Evolutionary conservation across 2,888 invertebrate genomes (phyloP), one percentile per base, ranked within the genome.

Genomic region (Seira musarum): DNA sequence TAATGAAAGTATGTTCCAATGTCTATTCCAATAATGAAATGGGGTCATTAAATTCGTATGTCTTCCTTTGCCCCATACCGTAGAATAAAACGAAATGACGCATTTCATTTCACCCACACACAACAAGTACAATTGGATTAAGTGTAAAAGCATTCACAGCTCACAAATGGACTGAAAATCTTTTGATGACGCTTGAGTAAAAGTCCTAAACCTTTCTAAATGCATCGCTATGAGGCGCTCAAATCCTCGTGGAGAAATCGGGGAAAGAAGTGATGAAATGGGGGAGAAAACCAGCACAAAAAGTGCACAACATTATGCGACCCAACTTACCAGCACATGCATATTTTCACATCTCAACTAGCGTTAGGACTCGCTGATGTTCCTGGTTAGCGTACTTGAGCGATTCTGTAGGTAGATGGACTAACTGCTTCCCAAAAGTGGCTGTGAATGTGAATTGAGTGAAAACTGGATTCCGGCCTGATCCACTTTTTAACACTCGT

Each of bases 141-240:
- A 40, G 40, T 8, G 13, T 40, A 40, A 5, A 49, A 49, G 49
- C 15, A 13, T 49, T 49, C 17, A 8, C 15, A 49, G 13, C 49
- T 49, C 49, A n/a, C 13, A 49, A 49, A 49, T 49, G 15, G 17
- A 49, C 6, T 49, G 49, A 49, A 49, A 49, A 30, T 30, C 3
- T 2, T 30, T 30, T 30, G 17, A 53, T 13, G 53, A 53, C 53
- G 60, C 60, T 60, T 60, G 19, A 21, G 10, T 19, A 21, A 60
- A 49, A 49, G 49, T 13, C 15, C 6, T 49, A 49, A 49, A 21
- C 21, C 60, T 60, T 19, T 60, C 13, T 21, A 13, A 60, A 21
- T 22, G 60, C 60, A 35, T 60, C 70, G 61, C 70, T 60, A 70
- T 15, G 70, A 60, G 70, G 70, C 70, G 70, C 70, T 70, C 35